phyloP scores from a whole-genome alignment of 2,113 vertebrate genomes.

The Brachypteracias leptosomus region DNA sequence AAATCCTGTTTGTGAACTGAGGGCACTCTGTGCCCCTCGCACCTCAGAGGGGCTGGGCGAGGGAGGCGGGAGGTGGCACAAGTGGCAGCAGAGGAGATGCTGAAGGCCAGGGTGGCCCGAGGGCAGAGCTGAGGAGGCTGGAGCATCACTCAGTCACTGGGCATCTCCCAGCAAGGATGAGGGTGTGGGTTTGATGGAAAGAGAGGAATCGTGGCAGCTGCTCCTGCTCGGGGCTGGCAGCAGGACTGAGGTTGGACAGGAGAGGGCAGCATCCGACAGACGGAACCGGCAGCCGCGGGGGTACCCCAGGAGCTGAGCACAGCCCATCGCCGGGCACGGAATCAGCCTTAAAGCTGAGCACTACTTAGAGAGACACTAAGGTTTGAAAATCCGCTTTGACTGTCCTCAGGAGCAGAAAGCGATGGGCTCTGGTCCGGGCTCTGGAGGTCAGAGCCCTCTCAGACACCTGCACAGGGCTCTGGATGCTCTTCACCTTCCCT shows the following conservation, averaged over 20 bases:
- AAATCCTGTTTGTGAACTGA: background rate
- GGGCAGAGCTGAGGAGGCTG: rapidly evolving
- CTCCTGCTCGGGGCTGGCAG: rapidly evolving
- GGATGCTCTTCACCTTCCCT: background rate
- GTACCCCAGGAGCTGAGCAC: background rate
- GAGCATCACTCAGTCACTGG: no score
- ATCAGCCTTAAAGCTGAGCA: background rate
- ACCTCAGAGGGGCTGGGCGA: background rate
- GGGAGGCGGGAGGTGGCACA: background rate
- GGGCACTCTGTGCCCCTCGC: background rate
- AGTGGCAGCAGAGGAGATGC: no score
- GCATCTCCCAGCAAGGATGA: rapidly evolving
- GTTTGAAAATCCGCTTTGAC: background rate
- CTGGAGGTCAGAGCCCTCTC: background rate
- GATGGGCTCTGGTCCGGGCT: rapidly evolving
- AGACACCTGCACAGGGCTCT: background rate
- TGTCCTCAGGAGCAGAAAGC: background rate
- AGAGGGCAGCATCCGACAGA: slow-evolving; percentile 59
- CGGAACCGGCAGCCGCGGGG: background rate
- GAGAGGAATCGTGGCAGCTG: rapidly evolving
- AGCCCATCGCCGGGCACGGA: no score
- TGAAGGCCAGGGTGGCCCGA: background rate
- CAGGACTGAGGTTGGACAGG: background rate
- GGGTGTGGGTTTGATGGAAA: rapidly evolving
- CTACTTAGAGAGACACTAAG: rapidly evolving